Conservation (phyloP, 2,888 invertebrate species). For the Napeogenes sylphis region DNA sequence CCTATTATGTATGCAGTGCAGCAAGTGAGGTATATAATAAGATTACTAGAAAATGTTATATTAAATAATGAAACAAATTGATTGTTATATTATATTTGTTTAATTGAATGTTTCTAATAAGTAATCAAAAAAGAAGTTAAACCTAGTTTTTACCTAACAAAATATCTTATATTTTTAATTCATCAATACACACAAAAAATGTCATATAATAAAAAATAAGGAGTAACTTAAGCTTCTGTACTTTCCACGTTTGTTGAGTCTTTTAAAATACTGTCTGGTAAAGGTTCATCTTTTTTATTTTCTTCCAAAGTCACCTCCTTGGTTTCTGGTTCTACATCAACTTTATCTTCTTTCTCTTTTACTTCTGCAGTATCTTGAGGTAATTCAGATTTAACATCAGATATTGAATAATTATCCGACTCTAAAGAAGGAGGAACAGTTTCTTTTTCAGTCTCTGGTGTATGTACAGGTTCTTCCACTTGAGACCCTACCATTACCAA, state of each 20-base stretch:
- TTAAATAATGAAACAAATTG: too few species aligned
- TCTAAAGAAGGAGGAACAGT: constrained; percentile 39
- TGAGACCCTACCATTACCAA: constrained; percentile 34
- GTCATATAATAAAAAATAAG: neutral
- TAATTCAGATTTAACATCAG: constrained; percentile 65
- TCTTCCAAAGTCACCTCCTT: constrained; percentile 25
- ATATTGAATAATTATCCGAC: constrained; percentile 63
- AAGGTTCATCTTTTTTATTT: constrained; percentile 24
- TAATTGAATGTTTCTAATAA: neutral
- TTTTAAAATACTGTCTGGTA: constrained; percentile 18
- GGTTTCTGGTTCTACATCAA: constrained; percentile 61
- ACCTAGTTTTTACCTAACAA: neutral
- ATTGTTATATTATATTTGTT: neutral
- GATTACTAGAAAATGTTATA: too few species aligned
- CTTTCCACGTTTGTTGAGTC: neutral
- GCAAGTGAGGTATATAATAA: too few species aligned
- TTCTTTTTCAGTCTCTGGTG: constrained; percentile 33
- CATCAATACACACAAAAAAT: neutral
- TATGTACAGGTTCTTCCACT: constrained; percentile 30
- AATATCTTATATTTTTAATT: neutral
- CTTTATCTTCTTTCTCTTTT: constrained; percentile 21
- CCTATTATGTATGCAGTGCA: too few species aligned
- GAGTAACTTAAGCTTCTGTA: constrained; percentile 6
- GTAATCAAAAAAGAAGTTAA: neutral
- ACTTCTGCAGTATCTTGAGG: constrained; percentile 37